Conservation (phyloP, 2,888 invertebrate species). For the Callinectes sapidus region DNA sequence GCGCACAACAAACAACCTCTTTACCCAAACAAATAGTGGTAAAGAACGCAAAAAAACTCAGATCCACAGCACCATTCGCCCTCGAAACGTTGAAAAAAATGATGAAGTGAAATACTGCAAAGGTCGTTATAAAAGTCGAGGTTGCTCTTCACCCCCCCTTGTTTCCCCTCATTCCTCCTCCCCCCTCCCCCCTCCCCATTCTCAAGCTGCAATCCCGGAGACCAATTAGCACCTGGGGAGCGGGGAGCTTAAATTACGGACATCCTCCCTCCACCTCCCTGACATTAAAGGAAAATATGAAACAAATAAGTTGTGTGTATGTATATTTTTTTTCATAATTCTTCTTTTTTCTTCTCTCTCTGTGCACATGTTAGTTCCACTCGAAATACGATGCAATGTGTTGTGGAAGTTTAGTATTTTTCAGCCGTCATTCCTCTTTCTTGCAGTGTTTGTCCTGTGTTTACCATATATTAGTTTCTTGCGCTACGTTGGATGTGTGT, state of each 20-base stretch:
- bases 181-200: no score
- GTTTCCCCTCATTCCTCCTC: no score
- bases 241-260: not conserved
- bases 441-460: no score
- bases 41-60: not conserved
- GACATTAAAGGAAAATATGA: constrained; percentile 14
- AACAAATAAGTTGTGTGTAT: constrained; percentile 15
- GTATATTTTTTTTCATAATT: not conserved
- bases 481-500: no score
- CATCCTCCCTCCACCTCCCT: not conserved
- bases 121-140: not conserved
- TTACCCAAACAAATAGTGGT: constrained; percentile 1
- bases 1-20: not conserved
- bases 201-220: not conserved
- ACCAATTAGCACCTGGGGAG: not conserved
- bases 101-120: not conserved
- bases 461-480: no score
- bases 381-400: not conserved
- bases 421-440: no score
- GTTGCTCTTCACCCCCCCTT: not conserved
- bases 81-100: constrained; percentile 6
- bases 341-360: not conserved
- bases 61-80: constrained; percentile 13
- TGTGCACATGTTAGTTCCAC: not conserved
- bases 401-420: no score